Evolutionary conservation across 30 jellyfish, hydroid and myxozoan species (phyloP).

Genomic region (Aurelia aurita complex sp. Pacific): DNA sequence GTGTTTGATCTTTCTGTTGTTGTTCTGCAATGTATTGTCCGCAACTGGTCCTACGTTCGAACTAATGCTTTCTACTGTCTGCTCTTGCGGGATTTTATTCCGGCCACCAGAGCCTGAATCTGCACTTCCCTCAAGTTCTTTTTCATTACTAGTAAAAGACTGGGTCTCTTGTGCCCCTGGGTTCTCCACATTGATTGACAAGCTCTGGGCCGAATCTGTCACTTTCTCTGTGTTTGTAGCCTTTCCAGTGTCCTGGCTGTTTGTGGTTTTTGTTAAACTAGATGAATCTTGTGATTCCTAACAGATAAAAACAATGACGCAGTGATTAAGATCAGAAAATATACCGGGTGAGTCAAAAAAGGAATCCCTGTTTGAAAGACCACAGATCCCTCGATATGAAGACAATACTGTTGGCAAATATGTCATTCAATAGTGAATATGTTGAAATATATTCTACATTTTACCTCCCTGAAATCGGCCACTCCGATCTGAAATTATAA

Average conservation of each 20-base stretch:
- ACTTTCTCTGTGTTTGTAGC: background rate
- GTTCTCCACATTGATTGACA: conserved; percentile 39
- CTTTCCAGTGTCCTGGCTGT: background rate
- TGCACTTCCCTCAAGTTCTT: background rate
- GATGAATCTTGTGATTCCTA: background rate
- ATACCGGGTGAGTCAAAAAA: too few relatives aligned
- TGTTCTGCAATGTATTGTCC: conserved; percentile 14
- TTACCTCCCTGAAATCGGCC: too few relatives aligned
- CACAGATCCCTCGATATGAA: too few relatives aligned
- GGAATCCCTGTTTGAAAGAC: too few relatives aligned
- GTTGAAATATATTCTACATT: too few relatives aligned
- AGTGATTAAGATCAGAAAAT: too few relatives aligned
- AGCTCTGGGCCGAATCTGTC: conserved; percentile 15
- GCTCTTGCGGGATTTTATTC: conserved; percentile 51
- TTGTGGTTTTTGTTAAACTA: background rate
- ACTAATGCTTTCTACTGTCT: conserved; percentile 56
- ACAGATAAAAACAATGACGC: background rate
- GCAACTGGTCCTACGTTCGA: conserved; percentile 44
- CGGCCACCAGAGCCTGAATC: conserved; percentile 39
- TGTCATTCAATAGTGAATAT: too few relatives aligned
- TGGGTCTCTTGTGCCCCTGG: conserved; percentile 8
- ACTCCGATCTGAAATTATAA: too few relatives aligned
- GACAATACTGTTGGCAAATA: too few relatives aligned
- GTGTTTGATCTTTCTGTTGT: conserved; percentile 11
- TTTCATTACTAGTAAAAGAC: background rate